Conservation (phyloP, 37 sponge, comb jelly and placozoan genomes). For the Axinella damicornis region DNA sequence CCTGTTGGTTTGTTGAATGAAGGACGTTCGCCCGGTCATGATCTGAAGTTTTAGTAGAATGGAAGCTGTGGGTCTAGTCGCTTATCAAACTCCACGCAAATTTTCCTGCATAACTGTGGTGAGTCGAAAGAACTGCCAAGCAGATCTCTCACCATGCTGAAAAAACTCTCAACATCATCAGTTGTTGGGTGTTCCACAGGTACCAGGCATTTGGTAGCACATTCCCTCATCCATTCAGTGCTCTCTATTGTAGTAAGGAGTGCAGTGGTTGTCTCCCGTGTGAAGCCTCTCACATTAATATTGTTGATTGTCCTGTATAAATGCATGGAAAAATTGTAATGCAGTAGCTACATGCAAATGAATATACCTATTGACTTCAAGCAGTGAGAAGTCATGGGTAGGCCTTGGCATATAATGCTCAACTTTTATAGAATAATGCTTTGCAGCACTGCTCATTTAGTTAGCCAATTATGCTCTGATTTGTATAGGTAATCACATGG, state of each 20-base stretch:
- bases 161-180: slow-evolving; percentile 24
- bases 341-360: no score
- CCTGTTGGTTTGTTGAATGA: neutral
- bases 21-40: neutral
- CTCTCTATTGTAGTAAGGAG: neutral
- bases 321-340: neutral
- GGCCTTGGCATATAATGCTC: no score
- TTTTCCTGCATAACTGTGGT: neutral
- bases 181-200: slow-evolving; percentile 18
- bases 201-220: no score
- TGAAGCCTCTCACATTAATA: neutral
- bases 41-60: slow-evolving; percentile 3
- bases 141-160: slow-evolving; percentile 9
- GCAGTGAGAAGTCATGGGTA: neutral
- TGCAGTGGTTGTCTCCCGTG: slow-evolving; percentile 8
- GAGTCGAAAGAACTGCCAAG: neutral
- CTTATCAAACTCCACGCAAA: neutral
- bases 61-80: neutral
- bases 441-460: no score
- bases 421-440: no score
- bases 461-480: no score
- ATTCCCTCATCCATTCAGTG: neutral
- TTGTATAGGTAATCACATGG: no score
- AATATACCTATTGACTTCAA: slow-evolving; percentile 3
- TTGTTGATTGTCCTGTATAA: neutral